Evolutionary conservation across 2,113 vertebrate species (phyloP), one percentile per base, ranked within the genome.

Genomic region (Athene noctua): DNA sequence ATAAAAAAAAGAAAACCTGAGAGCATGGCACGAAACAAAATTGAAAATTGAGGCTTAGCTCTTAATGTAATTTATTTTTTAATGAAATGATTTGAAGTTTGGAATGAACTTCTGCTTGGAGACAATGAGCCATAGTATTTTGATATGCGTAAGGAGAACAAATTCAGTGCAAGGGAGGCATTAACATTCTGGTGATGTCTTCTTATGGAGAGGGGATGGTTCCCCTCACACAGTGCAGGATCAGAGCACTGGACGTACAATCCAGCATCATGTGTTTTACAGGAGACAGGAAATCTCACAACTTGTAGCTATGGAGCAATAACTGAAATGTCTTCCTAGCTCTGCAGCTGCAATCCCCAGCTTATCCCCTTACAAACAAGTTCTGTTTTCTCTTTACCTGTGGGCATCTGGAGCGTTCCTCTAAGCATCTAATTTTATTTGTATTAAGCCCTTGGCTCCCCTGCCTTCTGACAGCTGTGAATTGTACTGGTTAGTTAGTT

Each of bases 61-160:
- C 90, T 92, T 95, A 94, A 91, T 90, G 92, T 83, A 95, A 97
- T 97, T 96, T 97, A 85, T 85, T 97, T 96, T 96, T 92, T 94
- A 96, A 97, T 96, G 80, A 95, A 96, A 94, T 89, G 70, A 92
- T 96, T 96, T 95, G 66, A 96, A 92, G 74, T 95, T 97, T 92
- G 91, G 83, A 88, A 94, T 94, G 67, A 97, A 97, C 80, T 96
- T 95, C 92, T 96, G 82, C 91, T 90, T 92, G 90, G 90, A 96
- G 95, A 97, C 94, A 96, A 94, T 91, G 95, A 97, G 92, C 88
- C 90, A 34, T 94, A 84, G 77, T 78, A 47, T 77, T 97, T 86
- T 67, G 67, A 74, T 94, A 80, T 34, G 55, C 74, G n/a, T 62
- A 87, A 85, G 57, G 54, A 85, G 93, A 77, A 30, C 21, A 83